phyloP scores from a whole-genome alignment of 2,113 vertebrate species.

The Corythornis cristatus region DNA sequence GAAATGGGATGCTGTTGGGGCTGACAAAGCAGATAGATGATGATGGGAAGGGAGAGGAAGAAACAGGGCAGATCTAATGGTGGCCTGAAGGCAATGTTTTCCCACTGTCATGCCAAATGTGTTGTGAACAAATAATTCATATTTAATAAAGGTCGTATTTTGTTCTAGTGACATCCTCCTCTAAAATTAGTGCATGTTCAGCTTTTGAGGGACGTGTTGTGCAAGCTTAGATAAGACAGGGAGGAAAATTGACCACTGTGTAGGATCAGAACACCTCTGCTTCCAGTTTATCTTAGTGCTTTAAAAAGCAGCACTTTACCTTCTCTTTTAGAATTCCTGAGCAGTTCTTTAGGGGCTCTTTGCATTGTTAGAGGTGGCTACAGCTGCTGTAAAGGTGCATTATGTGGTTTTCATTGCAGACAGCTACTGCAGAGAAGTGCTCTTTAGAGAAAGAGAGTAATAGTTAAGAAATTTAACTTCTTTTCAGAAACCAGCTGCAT shows the following conservation, averaged over 20 bases:
- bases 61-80: slow-evolving; percentile 62
- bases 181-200: background rate
- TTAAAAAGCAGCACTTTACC: background rate
- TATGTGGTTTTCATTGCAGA: background rate
- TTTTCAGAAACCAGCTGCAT: background rate
- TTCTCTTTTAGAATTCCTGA: background rate
- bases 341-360: background rate
- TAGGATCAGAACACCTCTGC: background rate
- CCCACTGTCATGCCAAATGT: slow-evolving; percentile 23
- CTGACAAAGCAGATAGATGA: slow-evolving; percentile 47
- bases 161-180: background rate
- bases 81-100: slow-evolving; percentile 52
- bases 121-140: slow-evolving; percentile 46
- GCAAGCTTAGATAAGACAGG: background rate
- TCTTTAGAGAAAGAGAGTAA: background rate
- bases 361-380: background rate
- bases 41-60: slow-evolving; percentile 9
- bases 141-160: slow-evolving; percentile 39
- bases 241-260: background rate
- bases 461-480: background rate
- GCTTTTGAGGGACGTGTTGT: background rate
- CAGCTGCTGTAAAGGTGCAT: background rate
- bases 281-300: background rate
- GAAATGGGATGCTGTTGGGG: background rate
- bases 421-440: background rate